phyloP scores from a whole-genome alignment of 2,888 invertebrate species.

The Drosophila recens region DNA sequence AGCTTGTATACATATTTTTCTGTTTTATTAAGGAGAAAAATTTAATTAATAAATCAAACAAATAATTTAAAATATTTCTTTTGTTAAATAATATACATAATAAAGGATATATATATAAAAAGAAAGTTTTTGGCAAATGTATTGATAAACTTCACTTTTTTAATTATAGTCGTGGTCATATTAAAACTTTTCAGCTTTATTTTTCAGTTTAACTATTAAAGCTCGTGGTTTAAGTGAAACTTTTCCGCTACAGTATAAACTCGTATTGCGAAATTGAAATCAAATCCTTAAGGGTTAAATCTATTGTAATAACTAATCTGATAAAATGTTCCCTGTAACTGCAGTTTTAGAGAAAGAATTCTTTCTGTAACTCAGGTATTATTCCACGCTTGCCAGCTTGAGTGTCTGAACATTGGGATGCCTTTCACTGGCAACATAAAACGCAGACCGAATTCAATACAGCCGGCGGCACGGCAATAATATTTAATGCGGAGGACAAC shows the following conservation, averaged over 20 bases:
- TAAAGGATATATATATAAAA: too few species aligned
- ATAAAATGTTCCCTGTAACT: background rate
- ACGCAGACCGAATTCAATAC: conserved; percentile 4
- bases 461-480: conserved; percentile 30
- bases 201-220: background rate
- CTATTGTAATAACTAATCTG: background rate
- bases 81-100: too few species aligned
- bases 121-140: too few species aligned
- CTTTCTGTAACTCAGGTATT: background rate
- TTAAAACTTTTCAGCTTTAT: too few species aligned
- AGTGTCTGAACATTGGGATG: conserved; percentile 17
- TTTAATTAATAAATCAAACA: too few species aligned
- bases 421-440: background rate
- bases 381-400: conserved; percentile 11
- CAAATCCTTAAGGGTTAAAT: background rate
- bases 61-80: too few species aligned
- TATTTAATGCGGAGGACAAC: conserved; percentile 29
- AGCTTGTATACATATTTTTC: background rate
- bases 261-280: background rate
- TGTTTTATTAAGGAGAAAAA: background rate
- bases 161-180: too few species aligned
- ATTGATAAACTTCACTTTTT: too few species aligned
- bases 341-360: conserved; percentile 1
- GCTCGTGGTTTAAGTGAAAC: background rate
- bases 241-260: background rate